Base-by-base conservation (phyloP, 1,140 invertebrate species). In the Ceratosolen fusciceps region DNA sequence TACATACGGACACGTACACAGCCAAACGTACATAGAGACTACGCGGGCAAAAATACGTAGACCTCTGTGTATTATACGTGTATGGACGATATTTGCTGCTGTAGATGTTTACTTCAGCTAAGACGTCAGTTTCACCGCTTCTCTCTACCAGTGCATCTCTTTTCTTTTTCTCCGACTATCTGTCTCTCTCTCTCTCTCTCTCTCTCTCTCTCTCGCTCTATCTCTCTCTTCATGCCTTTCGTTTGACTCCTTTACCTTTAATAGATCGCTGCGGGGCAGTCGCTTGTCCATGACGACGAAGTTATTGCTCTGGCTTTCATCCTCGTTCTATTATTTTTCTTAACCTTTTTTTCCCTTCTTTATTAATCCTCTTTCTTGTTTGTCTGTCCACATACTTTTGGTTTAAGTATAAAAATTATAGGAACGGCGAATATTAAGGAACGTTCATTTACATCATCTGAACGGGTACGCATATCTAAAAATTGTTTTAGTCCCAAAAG, bases 231-330 rank as follows among this genome's bases (percentile, higher is more conserved):
- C 7, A 47, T 47, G 8, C 43, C 43, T 47, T 34, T 67, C 24
- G 21, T 34, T 34, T 58, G 16, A 24, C 21, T 47, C 24, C 16
- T 75, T 26, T 76, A 65, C 52, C n/a, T 75, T 58, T 76, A 82
- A 82, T 78, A 65, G 74, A 82, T 82, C 73, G 77, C 77, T 79
- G 67, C 73, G 58, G 49, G 81, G 52, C 37, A 62, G 70, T 14
- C 12, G 77, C 31, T 82, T 82, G 81, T 79, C 81, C 70, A 75
- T 82, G 78, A 80, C 81, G 74, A 60, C 81, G 24, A 77, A 71
- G 77, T 82, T 82, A 80, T 82, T 82, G 81, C 78, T 70, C 78
- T 54, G 29, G 8, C 21, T 54, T 70, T 60, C 29, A 54, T 72
- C 29, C 24, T 1, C 49, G 29, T 24, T 79, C 54, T 70, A 49